Conservation (phyloP, 2,888 invertebrate genomes). For the Polia nebulosa region DNA sequence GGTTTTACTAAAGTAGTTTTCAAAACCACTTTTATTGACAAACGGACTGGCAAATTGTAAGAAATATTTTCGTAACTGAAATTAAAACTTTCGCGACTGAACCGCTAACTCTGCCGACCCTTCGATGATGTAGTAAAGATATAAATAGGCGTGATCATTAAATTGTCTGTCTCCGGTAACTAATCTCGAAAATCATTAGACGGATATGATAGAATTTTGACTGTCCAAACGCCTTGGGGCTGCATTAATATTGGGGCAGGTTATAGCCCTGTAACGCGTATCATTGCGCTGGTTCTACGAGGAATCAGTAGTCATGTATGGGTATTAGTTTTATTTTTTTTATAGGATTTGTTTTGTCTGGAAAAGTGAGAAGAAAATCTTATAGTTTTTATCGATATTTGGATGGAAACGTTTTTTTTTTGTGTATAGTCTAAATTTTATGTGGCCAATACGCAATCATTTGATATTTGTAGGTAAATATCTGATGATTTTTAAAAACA, state of each 20-base stretch:
- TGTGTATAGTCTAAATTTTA: too few species aligned
- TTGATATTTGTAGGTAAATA: too few species aligned
- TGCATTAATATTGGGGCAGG: constrained; percentile 8
- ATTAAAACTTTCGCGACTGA: not conserved
- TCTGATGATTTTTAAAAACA: too few species aligned
- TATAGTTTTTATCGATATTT: not conserved
- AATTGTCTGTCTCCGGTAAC: not conserved
- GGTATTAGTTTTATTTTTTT: not conserved
- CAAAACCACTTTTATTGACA: too few species aligned
- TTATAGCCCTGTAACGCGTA: not conserved
- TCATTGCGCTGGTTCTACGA: not conserved
- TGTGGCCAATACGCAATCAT: too few species aligned
- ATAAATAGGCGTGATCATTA: not conserved
- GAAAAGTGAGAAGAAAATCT: not conserved
- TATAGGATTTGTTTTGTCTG: not conserved
- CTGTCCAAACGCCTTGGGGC: constrained; percentile 32
- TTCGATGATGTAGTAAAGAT: not conserved
- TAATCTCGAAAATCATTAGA: constrained; percentile 53
- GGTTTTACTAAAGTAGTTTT: too few species aligned
- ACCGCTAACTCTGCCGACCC: not conserved
- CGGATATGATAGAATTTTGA: constrained; percentile 53
- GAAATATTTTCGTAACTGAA: not conserved
- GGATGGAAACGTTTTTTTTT: not conserved
- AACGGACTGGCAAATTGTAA: too few species aligned
- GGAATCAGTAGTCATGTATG: not conserved